Base-by-base conservation (phyloP, 1,140 invertebrate species). In the Cotesia vestalis region DNA sequence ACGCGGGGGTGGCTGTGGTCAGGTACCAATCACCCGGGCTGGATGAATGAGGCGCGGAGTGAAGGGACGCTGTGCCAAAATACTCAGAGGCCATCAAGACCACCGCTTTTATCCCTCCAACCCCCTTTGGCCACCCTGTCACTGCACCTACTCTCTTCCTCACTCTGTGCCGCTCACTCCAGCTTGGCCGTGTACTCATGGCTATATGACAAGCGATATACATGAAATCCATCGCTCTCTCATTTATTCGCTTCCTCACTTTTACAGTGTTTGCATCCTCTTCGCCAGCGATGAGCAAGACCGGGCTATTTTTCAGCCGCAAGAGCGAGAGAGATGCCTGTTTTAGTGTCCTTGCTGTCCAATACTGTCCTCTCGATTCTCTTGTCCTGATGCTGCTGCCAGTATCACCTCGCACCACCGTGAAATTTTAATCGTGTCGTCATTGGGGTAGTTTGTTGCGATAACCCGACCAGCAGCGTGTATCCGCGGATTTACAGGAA, bases 401-500 rank as follows among this genome's bases (percentile, higher is more conserved):
- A 73, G 57, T 59, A 17, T 27, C 17, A 20, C 27, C 57, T 59
- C 75, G 69, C 75, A 78, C 79, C 78, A 76, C 81, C 77, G 81
- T 83, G 77, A 83, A 83, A 83, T 83, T 83, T 83, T 82, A 82
- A 83, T 83, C 80, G 80, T 80, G 79, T 81, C 80, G 80, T 82
- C 80, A 83, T 82, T 82, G 81, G 81, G 79, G 74, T 77, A 77
- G 76, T 77, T 77, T 77, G 76, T 77, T 77, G 74, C 74, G 72
- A 77, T 77, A 77, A 75, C 72, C 74, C 72, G 69, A 77, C 76
- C 76, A 75, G 74, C 34, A 74, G 55, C 70, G 75, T 76, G 72
- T 76, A 74, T 67, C 69, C 64, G 70, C 71, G 75, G 75, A 76
- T 76, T 74, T 70, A 55, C 20, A 72, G 70, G 71, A 73, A 73